Evolutionary conservation across 2,113 vertebrate genomes (phyloP), one percentile per base, ranked within the genome.

Genomic region (Paradoxurus hermaphroditus): DNA sequence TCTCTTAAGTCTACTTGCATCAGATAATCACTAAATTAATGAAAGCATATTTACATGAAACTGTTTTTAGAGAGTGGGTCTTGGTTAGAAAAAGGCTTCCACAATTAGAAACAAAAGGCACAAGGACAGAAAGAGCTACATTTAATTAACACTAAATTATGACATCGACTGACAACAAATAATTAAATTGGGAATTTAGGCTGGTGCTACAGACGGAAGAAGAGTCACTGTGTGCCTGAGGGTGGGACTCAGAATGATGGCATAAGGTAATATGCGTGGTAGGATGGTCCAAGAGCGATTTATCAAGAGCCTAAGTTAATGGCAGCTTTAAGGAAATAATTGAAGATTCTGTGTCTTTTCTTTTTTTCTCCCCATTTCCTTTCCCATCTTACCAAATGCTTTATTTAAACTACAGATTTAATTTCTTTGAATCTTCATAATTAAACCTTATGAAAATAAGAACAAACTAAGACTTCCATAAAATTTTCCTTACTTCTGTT

Each of bases 111-210:
- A 59, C 51, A 95, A 96, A 84, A 91, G 77, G 36, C 34, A 82
- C 59, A 81, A 91, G 19, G 41, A 81, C 23, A 95, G 65, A 90
- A 94, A 49, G 18, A 82, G 36, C 11, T 62, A 41, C 9, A n/a
- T 79, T 93, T 95, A 88, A 93, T 88, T 96, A 95, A 92, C 41
- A 65, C 53, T 89, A 56, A 86, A 83, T 75, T 91, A 27, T 86
- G 41, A 91, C 89, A 88, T 88, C 51, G 93, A 95, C 72, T 75
- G 41, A 90, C 2, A 49, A 83, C 83, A 96, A 81, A 67, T 78
- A 84, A 75, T 41, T 27, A 53, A 85, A 85, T 36, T 53, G 70
- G 86, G 29, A 75, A 84, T 83, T 79, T 90, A 27, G 19, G 78
- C 72, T 63, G 49, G 15, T 68, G 46, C 49, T 41, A 23, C 14